These are phyloP conservation scores for Limenitis camilla DNA, from an alignment of 2,888 invertebrate genomes.

Conservation along the genomic window DNA sequence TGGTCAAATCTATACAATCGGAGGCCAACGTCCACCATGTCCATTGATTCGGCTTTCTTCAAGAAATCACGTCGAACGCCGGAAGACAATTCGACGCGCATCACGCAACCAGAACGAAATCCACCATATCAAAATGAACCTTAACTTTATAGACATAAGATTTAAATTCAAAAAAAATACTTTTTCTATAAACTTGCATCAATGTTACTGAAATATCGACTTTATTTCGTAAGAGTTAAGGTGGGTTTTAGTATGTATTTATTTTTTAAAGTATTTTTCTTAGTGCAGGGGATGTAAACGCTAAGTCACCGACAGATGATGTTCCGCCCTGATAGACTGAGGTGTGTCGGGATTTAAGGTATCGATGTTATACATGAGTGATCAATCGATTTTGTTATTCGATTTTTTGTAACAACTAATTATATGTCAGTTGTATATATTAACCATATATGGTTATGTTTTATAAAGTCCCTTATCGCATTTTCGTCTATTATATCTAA, in stretches of 20 bases:
- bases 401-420: neutral
- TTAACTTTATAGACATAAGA: conserved; percentile 6
- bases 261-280: conserved; percentile 40
- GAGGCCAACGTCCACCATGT: conserved; percentile 66
- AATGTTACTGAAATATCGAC: conserved; percentile 16
- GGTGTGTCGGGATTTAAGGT: conserved; percentile 24
- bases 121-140: conserved; percentile 29
- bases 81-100: conserved; percentile 70
- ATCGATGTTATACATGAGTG: conserved; percentile 5
- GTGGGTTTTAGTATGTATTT: conserved; percentile 23
- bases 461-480: too few species aligned
- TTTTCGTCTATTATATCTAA: too few species aligned
- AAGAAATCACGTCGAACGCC: conserved; percentile 70
- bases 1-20: conserved; percentile 38
- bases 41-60: conserved; percentile 69
- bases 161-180: neutral
- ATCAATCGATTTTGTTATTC: neutral
- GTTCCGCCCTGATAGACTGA: conserved; percentile 58
- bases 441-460: neutral
- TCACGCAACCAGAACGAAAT: conserved; percentile 57
- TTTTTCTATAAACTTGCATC: neutral
- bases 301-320: conserved; percentile 59
- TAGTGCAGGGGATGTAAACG: conserved; percentile 51
- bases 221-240: conserved; percentile 9
- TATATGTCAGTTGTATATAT: neutral